Evolutionary conservation across 2,888 invertebrate species (phyloP), one percentile per base, ranked within the genome.

Genomic region (Drosophila dives): DNA sequence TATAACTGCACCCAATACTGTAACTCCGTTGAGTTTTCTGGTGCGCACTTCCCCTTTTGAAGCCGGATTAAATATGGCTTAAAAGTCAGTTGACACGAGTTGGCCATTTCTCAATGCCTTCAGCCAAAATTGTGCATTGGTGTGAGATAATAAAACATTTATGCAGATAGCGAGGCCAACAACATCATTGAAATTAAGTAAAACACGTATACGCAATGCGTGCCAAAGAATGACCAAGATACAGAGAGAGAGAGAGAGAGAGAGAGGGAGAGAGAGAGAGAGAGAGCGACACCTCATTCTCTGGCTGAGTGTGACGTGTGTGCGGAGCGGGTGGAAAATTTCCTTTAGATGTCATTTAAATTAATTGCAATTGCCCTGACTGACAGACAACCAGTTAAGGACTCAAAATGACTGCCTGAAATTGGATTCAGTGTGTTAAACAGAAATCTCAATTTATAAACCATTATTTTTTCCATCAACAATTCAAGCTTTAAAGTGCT

Each of bases 1-100:
- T 53, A 54, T 75, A 59, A 60, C 20, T 67, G 53, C 65, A 64
- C 50, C 59, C 55, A 48, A 53, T 68, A 42, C 51, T 26, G 23
- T 1, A 45, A 51, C 58, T 51, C 17, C 38, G 56, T 56, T 68
- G 64, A 53, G 69, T 68, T 75, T 70, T 64, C 74, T 83, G 85
- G 68, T 76, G 83, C 72, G 74, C 72, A 85, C 79, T 81, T 85
- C 80, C 88, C 76, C 59, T 67, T 67, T 64, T 34, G 73, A 73
- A 83, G 88, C 72, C 71, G 81, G 88, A 85, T 85, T 85, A 86
- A 85, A 85, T 87, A 83, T 87, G 88, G 84, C 88, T 85, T 85
- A 85, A 85, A 85, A 85, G 88, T 85, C 88, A 87, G 88, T 85
- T 85, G 88, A 87, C 84, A 87, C 83, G 84, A 85, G 85, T 85